Percentiles rank a stretch among this genome's conserved stretches.
Evolutionary conservation across 1,140 invertebrate genomes (phyloP).

Genomic region (Tribolium madens): DNA sequence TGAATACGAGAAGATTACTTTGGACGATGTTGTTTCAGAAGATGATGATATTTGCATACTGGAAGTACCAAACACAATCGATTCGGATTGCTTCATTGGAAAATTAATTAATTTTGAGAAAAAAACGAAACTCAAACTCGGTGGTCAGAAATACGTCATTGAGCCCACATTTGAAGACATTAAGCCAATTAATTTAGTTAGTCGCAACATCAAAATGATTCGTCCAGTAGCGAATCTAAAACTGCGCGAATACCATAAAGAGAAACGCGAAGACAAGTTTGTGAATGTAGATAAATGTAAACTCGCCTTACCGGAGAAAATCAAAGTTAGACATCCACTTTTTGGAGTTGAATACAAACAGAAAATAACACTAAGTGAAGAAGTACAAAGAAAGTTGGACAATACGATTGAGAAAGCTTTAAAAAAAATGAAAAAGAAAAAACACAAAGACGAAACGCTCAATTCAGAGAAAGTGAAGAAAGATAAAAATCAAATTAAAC

Average conservation of each 20-base stretch:
- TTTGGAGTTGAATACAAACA: constrained; percentile 51
- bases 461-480: background rate
- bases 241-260: constrained; percentile 43
- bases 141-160: constrained; percentile 49
- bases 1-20: background rate
- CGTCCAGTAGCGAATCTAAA: background rate
- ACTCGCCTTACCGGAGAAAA: constrained; percentile 32
- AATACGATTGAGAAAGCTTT: constrained; percentile 24
- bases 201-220: constrained; percentile 23
- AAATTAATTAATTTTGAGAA: constrained; percentile 32
- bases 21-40: background rate
- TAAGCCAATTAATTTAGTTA: constrained; percentile 41
- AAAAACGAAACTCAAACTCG: constrained; percentile 38
- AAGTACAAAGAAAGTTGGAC: constrained; percentile 45
- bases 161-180: constrained; percentile 36
- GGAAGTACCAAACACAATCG: constrained; percentile 47
- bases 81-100: constrained; percentile 43
- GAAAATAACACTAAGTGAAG: constrained; percentile 48
- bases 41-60: constrained; percentile 37
- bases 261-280: constrained; percentile 7
- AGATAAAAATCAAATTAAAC: background rate
- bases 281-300: background rate
- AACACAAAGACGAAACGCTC: background rate
- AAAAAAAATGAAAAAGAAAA: constrained; percentile 19
- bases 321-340: constrained; percentile 52